Evolutionary conservation across 2,797 vertebrate genomes (phyloP).

Genomic region (Cottoperca gobio): DNA sequence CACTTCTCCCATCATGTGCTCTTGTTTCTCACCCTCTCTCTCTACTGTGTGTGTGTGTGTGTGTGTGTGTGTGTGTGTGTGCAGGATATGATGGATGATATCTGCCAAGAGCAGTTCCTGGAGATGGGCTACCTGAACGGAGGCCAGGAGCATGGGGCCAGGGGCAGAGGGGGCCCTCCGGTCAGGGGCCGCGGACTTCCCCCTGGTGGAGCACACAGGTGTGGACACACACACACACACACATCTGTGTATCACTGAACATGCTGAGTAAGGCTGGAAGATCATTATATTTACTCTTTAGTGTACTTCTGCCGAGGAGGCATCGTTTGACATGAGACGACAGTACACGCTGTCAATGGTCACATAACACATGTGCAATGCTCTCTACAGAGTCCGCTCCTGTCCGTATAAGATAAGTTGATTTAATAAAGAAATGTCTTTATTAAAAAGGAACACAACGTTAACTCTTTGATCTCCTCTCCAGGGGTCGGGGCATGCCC

Average conservation of each 20-base stretch:
- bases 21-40: constrained; percentile 12
- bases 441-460: background rate
- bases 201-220: constrained; percentile 92
- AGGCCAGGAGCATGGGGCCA: constrained; percentile 89
- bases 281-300: background rate
- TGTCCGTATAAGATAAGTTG: too few species aligned
- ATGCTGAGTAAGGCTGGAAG: background rate
- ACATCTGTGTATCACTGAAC: background rate
- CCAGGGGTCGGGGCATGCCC: constrained; percentile 92
- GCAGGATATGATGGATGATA: constrained; percentile 99
- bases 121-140: constrained; percentile 97
- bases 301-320: background rate
- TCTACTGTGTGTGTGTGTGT: background rate
- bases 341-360: too few species aligned
- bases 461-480: background rate
- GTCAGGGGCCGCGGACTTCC: constrained; percentile 91
- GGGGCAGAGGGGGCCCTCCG: constrained; percentile 91
- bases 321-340: background rate
- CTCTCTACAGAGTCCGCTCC: too few species aligned
- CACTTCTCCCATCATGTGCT: constrained; percentile 11
- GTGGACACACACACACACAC: constrained; percentile 30
- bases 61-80: constrained; percentile 7
- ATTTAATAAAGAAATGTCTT: too few species aligned
- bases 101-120: constrained; percentile 98
- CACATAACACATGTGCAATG: too few species aligned